Evolutionary conservation across 2,797 vertebrate genomes (phyloP), one percentile per base, ranked within the genome.

Genomic region (Siniperca undulata): DNA sequence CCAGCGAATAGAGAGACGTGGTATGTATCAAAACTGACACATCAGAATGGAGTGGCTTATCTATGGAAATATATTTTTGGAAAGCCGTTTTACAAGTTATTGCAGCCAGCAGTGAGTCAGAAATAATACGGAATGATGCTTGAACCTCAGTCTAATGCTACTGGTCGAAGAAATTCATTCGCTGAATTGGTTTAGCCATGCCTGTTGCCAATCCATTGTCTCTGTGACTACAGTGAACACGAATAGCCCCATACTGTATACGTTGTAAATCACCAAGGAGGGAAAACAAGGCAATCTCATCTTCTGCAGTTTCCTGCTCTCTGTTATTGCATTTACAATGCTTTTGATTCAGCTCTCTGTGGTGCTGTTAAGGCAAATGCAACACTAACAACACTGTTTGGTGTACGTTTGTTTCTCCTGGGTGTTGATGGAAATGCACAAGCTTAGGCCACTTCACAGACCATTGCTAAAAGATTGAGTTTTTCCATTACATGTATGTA

Each of bases 311-410:
- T 88, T 80, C 74, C 77, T 62, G 48, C 34, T 74, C 58, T 59
- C 12, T 72, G 79, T 83, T 86, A 85, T 83, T 91, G 64, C 81
- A 81, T 90, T 89, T 79, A 65, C 73, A 75, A 13, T 48, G 71
- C 69, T 66, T 90, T 78, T 70, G 77, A 87, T 81, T 90, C 82
- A 84, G 72, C 81, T 58, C 88, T 81, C 86, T 70, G 44, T 4
- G 66, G 82, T 56, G 83, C 86, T 50, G 67, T 91, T 89, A 80
- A 71, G 80, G 79, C 88, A 89, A 92, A 90, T 74, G 76, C 65
- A 70, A 67, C 71, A 62, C 78, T 79, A 79, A 87, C 78, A 64
- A 56, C 74, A 70, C 24, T 69, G 70, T 71, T 61, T 1, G 24
- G 44, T 55, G 22, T 76, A 14, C 71, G 56, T 75, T 76, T 77